phyloP scores from a whole-genome alignment of 2,113 vertebrate species.

The Trachemys scripta region DNA sequence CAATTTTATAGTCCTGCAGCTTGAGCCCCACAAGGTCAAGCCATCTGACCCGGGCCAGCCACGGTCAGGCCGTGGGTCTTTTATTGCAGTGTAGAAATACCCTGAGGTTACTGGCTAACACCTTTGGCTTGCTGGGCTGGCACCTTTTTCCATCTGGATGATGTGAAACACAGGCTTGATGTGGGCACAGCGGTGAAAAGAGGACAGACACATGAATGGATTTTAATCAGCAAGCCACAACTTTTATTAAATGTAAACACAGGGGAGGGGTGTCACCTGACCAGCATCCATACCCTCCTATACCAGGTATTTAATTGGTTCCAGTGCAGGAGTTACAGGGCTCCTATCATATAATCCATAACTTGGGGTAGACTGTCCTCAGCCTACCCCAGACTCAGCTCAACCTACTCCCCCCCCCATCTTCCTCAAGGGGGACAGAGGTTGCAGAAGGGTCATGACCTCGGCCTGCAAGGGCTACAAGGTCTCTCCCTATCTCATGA shows the following conservation, averaged over 20 bases:
- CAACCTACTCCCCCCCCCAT: no score
- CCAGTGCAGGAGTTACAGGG: background rate
- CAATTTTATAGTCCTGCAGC: no score
- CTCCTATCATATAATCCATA: background rate
- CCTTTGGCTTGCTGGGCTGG: background rate
- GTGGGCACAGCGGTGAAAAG: background rate
- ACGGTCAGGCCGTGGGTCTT: background rate
- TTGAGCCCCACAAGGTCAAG: no score
- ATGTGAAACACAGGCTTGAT: background rate
- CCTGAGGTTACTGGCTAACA: background rate
- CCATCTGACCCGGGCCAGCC: background rate
- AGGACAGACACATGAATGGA: background rate
- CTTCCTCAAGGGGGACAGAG: no score
- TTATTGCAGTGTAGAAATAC: no score
- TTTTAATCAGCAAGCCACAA: background rate
- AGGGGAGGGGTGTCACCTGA: background rate
- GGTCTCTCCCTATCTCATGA: no score
- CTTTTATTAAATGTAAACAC: background rate
- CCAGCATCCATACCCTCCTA: background rate
- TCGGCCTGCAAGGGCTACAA: no score
- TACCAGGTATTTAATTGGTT: background rate
- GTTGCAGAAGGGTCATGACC: no score
- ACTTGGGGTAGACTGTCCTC: background rate
- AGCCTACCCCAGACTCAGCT: background rate
- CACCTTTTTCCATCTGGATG: background rate